Evolutionary conservation across 2,888 invertebrate genomes (phyloP), one percentile per base, ranked within the genome.

Genomic region (Conops quadrifasciatus): DNA sequence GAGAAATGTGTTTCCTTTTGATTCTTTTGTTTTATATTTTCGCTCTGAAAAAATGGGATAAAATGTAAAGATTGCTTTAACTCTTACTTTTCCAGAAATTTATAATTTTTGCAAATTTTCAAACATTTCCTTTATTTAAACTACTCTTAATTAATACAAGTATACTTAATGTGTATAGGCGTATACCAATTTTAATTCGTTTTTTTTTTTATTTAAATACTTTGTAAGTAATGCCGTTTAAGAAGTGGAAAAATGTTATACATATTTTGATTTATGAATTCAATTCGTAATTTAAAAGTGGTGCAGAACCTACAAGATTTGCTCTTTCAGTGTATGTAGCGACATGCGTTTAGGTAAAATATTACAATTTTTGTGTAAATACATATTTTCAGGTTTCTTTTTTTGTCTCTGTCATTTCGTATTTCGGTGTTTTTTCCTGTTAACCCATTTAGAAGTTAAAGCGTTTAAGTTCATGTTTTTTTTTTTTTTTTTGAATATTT

Each of bases 1-100:
- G 49, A 26, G 16, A 64, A 45, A 62, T 43, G 43, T 45, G 28
- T 26, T 59, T 59, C 21, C 24, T 45, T 62, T 36, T 36, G 9
- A 36, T 36, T 36, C 36, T 36, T 36, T 36, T 45, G 45, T 62
- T 45, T 24, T 60, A 15, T 36, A 30, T 60, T 60, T 36, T 2
- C 24, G 49, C 49, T n/a, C 49, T 49, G 9, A 16, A 49, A 49
- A 19, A 19, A 3, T 49, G n/a, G 3, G 1, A 16, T 11, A 49
- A 49, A 49, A 49, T 1, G 19, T 19, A 49, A 4, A n/a, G 15
- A 3, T 49, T 49, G 49, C 5, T 49, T 3, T 49, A 7, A 49
- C 49, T 49, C 45, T 43, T 43, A 11, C 45, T 49, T 49, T 49
- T 49, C 7, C 3, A 19, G 19, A 49, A 24, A 59, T 26, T 59